Base-by-base conservation (phyloP, 2,797 vertebrate species). In the Gallinago solitaria region DNA sequence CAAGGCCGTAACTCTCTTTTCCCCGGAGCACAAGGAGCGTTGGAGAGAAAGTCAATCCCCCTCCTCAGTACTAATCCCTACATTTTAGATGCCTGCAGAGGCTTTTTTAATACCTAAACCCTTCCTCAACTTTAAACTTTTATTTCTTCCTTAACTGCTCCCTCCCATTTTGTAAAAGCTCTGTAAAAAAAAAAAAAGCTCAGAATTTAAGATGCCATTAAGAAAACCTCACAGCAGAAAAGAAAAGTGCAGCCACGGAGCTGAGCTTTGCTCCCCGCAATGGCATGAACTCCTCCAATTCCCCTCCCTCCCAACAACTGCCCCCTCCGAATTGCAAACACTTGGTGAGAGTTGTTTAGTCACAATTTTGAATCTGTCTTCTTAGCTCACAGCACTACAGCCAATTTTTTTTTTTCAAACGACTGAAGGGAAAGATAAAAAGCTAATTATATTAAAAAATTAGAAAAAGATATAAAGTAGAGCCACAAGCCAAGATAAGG, bases 361-460 rank as follows among this genome's bases (percentile, higher is more conserved):
- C 16, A 57, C 43, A 80, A 69, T 30, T 65, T 61, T 27, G 68
- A 75, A 28, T 51, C 59, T 20, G 15, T 45, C 28, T 24, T 65
- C 19, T 53, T 23, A 39, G 61, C 28, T 88, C 27, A 35, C 15
- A 81, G 50, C 4, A 4, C 8, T 76, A 63, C 39, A 57, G 50
- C 16, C 77, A 45, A 20, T 43, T 43, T 69, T 78, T 86, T 73
- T 87, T 77, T 50, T 53, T 30, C 12, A 68, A 89, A 71, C 19
- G 83, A 69, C 43, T 69, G 11, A 83, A 71, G 23, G 51, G 19
- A 81, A 86, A 96, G 85, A 92, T 80, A 91, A 96, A 94, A 92
- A 77, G 11, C 60, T 74, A 75, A 96, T 92, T 92, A 75, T n/a
- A 39, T 41, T 33, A n/a, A 71, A 95, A 93, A 77, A 67, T 25